Percentiles rank a stretch among this genome's conserved stretches.
Conservation (phyloP, 2,888 invertebrate genomes). For the Tryphoninae sp. region DNA sequence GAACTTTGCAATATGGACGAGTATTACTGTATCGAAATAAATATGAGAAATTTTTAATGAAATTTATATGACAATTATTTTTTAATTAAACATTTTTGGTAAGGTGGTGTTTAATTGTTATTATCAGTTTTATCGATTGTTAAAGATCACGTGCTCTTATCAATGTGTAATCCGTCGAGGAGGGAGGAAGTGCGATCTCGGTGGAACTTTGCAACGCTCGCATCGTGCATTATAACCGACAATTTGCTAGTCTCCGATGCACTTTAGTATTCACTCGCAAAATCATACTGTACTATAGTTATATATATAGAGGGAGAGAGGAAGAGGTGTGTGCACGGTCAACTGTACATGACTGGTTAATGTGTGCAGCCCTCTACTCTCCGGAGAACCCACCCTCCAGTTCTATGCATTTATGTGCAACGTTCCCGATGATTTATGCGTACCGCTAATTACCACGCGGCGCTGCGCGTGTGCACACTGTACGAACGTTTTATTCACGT, state of each 20-base stretch:
- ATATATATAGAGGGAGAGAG: background rate
- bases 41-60: background rate
- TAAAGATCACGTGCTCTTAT: background rate
- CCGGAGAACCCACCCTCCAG: conserved; percentile 65
- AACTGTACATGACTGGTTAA: conserved; percentile 51
- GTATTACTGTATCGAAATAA: background rate
- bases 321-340: conserved; percentile 3
- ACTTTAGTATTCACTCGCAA: conserved; percentile 53
- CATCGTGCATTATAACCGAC: conserved; percentile 69
- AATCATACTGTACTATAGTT: conserved; percentile 41
- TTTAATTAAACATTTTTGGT: background rate
- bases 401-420: conserved; percentile 75
- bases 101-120: too few relatives aligned
- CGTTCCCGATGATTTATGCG: conserved; percentile 80
- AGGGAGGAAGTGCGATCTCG: conserved; percentile 44
- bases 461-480: conserved; percentile 66
- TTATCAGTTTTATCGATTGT: background rate
- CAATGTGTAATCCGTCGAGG: background rate
- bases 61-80: background rate
- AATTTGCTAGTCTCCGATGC: conserved; percentile 65
- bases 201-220: conserved; percentile 69
- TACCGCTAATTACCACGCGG: conserved; percentile 79
- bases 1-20: conserved; percentile 62
- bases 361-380: conserved; percentile 51
- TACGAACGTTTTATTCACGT: conserved; percentile 76